A percentile compares a stretch with the other conserved stretches of the same genome.
These are phyloP conservation scores for Macaca fascicularis DNA, from an alignment of 2,113 vertebrate species.

Conservation along the genomic window T2T-MFA8v1.1 NC_088395.1:27460501-27461000, in stretches of 20 bases:
- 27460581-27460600: conserved; percentile 72
- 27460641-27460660: conserved; percentile 19
- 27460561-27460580: conserved; percentile 74
- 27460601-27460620: conserved; percentile 64
- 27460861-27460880: not conserved
- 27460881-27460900: not conserved
- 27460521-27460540: conserved; percentile 78
- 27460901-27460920: conserved; percentile 18
- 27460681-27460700: not conserved
- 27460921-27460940: not conserved
- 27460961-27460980: not conserved
- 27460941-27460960: not conserved
- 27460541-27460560: conserved; percentile 72
- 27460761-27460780: not conserved
- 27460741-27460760: not conserved
- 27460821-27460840: not conserved
- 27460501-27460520: conserved; percentile 80
- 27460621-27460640: not conserved
- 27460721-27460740: not conserved
- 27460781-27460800: not conserved
- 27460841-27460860: not conserved
- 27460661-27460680: not conserved
- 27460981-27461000: not conserved
- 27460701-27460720: conserved; percentile 29
- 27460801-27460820: not conserved